These are phyloP conservation scores for Casuarius casuarius DNA, from an alignment of 2,113 vertebrate genomes.

Conservation along the genomic window DNA sequence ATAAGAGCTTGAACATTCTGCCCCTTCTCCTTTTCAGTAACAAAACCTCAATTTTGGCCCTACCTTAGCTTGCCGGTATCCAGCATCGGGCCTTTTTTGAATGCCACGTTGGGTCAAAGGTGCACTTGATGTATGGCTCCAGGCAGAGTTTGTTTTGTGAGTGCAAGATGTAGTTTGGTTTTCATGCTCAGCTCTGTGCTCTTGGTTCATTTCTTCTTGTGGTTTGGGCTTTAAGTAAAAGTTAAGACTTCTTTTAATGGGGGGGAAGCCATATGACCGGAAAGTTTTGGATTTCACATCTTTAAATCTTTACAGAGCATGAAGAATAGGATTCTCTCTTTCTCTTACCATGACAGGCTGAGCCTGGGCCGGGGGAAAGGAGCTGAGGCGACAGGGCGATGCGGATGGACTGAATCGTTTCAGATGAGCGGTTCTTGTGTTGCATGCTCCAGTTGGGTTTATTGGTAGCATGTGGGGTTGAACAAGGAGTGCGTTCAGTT, in stretches of 20 bases:
- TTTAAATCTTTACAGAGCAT: slow-evolving; percentile 49
- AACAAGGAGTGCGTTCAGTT: background rate
- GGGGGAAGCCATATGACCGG: background rate
- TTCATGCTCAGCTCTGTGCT: background rate
- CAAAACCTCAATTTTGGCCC: background rate
- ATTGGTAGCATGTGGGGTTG: background rate
- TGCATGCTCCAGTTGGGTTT: background rate
- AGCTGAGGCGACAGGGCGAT: background rate
- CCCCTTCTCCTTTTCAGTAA: background rate
- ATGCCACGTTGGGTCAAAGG: background rate
- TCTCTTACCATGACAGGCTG: background rate
- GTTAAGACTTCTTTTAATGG: slow-evolving; percentile 11
- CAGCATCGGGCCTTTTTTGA: background rate
- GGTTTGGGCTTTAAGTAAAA: slow-evolving; percentile 33
- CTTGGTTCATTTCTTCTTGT: slow-evolving; percentile 21
- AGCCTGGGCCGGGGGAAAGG: background rate
- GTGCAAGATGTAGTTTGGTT: background rate
- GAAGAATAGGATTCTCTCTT: slow-evolving; percentile 7
- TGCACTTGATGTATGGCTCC: background rate
- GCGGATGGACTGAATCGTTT: background rate
- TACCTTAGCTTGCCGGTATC: background rate
- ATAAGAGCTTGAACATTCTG: background rate
- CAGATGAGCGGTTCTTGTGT: background rate
- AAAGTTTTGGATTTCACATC: slow-evolving; percentile 54
- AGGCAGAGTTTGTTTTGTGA: background rate